phyloP scores from a whole-genome alignment of 1,140 invertebrate species.

The Drosophila cardini region DNA sequence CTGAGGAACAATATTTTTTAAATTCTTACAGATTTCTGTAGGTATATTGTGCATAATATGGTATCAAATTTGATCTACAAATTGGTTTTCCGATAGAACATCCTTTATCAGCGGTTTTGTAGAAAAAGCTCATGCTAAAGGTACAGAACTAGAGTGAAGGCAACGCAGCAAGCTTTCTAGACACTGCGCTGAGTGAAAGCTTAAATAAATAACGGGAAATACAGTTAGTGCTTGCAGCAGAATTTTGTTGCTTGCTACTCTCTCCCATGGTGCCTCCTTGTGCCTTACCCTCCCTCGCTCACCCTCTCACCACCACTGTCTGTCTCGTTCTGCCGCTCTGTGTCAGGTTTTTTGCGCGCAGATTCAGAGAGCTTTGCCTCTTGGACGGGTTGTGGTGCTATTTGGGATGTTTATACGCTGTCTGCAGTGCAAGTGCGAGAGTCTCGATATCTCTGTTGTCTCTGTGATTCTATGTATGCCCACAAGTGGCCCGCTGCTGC shows the following conservation, averaged over 20 bases:
- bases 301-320: neutral
- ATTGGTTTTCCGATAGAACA: too few relatives aligned
- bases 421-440: slow-evolving; percentile 58
- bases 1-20: too few relatives aligned
- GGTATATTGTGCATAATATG: too few relatives aligned
- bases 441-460: slow-evolving; percentile 62
- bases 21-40: too few relatives aligned
- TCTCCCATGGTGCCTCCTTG: neutral
- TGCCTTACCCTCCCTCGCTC: neutral
- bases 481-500: slow-evolving; percentile 48
- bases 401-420: slow-evolving; percentile 45
- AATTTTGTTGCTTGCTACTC: slow-evolving; percentile 9
- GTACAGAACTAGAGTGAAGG: neutral
- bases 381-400: slow-evolving; percentile 54
- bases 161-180: neutral
- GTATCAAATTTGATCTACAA: too few relatives aligned
- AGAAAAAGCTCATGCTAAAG: neutral
- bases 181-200: slow-evolving; percentile 2
- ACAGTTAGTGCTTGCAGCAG: slow-evolving; percentile 2
- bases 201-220: slow-evolving; percentile 40
- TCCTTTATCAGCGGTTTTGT: neutral
- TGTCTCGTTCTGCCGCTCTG: slow-evolving; percentile 1
- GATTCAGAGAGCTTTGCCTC: slow-evolving; percentile 40
- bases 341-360: slow-evolving; percentile 38
- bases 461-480: slow-evolving; percentile 69